Evolutionary conservation across 2,797 vertebrate species (phyloP).

Genomic region (Pteronotus mesoamericanus): DNA sequence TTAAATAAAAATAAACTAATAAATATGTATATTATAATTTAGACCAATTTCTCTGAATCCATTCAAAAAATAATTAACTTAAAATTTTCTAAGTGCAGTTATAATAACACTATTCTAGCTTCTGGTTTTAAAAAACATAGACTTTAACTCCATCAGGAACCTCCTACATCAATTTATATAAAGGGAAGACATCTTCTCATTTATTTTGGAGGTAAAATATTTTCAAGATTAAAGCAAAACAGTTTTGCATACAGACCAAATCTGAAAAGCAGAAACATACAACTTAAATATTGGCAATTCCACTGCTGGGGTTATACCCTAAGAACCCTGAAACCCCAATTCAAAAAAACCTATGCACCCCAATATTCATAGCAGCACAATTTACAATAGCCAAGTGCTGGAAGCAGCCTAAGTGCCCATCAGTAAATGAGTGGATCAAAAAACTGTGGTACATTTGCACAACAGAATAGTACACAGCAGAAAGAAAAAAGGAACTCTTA

Average conservation of each 20-base stretch:
- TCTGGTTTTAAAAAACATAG: background rate
- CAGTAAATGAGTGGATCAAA: too few relatives aligned
- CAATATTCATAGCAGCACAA: too few relatives aligned
- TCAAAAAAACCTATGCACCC: too few relatives aligned
- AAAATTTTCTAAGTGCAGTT: background rate
- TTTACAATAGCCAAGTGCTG: too few relatives aligned
- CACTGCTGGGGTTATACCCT: too few relatives aligned
- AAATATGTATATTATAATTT: background rate
- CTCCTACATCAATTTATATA: background rate
- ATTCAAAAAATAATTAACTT: background rate
- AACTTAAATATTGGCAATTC: background rate
- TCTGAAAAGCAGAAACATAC: background rate
- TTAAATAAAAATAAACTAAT: too few relatives aligned
- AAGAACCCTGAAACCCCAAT: too few relatives aligned
- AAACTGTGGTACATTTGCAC: too few relatives aligned
- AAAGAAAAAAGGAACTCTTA: too few relatives aligned
- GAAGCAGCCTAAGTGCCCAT: too few relatives aligned
- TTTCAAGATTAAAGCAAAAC: background rate
- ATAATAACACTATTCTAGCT: background rate
- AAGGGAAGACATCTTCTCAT: background rate
- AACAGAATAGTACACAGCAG: too few relatives aligned
- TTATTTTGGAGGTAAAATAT: background rate
- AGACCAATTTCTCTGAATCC: background rate
- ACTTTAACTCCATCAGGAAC: background rate
- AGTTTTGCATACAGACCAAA: background rate